Base-by-base conservation (phyloP, 2,888 invertebrate genomes). In the Aspidiotus destructor region DNA sequence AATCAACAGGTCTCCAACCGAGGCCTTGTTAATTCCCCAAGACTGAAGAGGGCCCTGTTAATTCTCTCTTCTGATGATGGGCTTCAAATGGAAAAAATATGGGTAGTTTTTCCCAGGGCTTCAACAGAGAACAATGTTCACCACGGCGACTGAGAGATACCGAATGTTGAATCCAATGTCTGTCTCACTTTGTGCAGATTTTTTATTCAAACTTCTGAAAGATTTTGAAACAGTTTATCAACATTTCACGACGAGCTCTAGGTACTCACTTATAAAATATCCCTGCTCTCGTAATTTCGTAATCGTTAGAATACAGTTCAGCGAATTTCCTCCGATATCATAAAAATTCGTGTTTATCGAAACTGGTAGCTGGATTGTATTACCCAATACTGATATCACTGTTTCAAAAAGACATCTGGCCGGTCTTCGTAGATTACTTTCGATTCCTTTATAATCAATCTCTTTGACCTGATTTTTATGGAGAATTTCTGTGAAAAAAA, bases 231-330 rank as follows among this genome's bases (percentile, higher is more conserved):
- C 60, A 40, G 0, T 41, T 57, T 70, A n/a, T n/a, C n/a, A n/a
- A n/a, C n/a, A n/a, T n/a, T n/a, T n/a, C n/a, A n/a, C n/a, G n/a
- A n/a, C n/a, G n/a, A n/a, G n/a, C n/a, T n/a, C n/a, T n/a, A n/a
- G n/a, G n/a, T n/a, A 75, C 81, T 80, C 76, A 83, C 90, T 85
- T 72, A 92, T 88, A 73, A 82, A 82, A 75, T 87, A 91, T 11
- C 90, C 90, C 74, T 84, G 84, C 68, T 91, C 88, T 60, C 85
- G 81, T 62, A 93, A 76, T 74, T 84, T 82, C 0, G 88, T 87
- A 8, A 92, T 89, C 0, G 90, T 90, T 73, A 84, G 86, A 70
- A 92, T 87, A 0, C 92, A 90, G 76, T 92, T 92, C 17, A 92
- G 80, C 0, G 92, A 92, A 75, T 92, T 91, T 11, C 92, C 92